Evolutionary conservation across 1,140 invertebrate species (phyloP).

Genomic region (Amyelois transitella): DNA sequence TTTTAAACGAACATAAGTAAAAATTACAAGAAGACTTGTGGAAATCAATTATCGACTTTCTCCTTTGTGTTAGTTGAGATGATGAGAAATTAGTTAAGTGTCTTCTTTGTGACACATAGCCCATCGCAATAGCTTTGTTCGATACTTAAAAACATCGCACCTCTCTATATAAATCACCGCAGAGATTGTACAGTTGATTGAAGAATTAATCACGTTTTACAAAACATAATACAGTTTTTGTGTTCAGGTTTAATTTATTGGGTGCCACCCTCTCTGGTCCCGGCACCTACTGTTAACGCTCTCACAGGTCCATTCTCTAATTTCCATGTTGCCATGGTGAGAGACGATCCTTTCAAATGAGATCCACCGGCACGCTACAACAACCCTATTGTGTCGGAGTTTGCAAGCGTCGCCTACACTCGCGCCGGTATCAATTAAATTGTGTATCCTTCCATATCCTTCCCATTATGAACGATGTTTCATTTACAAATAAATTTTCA

Average conservation of each 20-base stretch:
- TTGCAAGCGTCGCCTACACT: constrained; percentile 3
- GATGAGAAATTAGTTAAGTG: too few relatives aligned
- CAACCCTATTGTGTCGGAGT: background rate
- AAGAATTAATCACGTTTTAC: background rate
- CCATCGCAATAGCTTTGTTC: too few relatives aligned
- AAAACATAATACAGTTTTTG: background rate
- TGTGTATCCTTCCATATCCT: background rate
- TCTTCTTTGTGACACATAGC: too few relatives aligned
- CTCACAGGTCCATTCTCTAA: constrained; percentile 21
- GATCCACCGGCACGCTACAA: background rate
- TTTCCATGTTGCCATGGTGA: constrained; percentile 36
- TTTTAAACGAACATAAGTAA: too few relatives aligned
- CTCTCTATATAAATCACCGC: too few relatives aligned
- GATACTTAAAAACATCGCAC: too few relatives aligned
- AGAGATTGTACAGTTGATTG: background rate
- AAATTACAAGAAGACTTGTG: too few relatives aligned
- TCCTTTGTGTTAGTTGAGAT: too few relatives aligned
- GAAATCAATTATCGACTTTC: too few relatives aligned
- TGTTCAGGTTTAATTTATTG: background rate
- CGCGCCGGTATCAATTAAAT: constrained; percentile 6
- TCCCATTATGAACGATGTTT: background rate
- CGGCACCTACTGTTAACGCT: background rate
- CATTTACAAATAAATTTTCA: background rate
- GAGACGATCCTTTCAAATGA: constrained; percentile 24
- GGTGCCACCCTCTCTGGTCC: background rate